Evolutionary conservation across 2,888 invertebrate species (phyloP), one percentile per base, ranked within the genome.

Genomic region (Nymphalis c-album): DNA sequence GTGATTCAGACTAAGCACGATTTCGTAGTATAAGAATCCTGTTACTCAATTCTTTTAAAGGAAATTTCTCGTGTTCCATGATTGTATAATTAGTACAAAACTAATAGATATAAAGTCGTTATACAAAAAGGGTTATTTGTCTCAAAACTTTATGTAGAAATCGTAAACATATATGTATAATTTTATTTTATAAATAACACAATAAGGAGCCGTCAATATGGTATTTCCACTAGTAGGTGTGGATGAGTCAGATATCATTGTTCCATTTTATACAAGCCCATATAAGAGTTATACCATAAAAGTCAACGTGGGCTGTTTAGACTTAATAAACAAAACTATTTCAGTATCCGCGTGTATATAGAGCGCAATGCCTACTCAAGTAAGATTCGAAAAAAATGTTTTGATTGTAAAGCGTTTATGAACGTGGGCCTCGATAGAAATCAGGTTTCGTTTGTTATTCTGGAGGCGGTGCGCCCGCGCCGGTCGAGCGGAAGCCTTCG

Each of bases 401-500:
- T 63, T 60, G 65, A 68, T 62, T 59, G 70, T 60, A 61, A 68
- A 66, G 60, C 58, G 62, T 62, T 58, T 63, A 60, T 59, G 64
- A 85, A 83, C 82, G 82, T 80, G 84, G 81, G 85, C 83, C 86
- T 86, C 85, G 86, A 86, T 91, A 90, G 90, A 91, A 91, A 91
- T 91, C 92, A 90, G 92, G 91, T 91, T 91, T 86, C 87, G 85
- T 88, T 92, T 91, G 89, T 88, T 90, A 92, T 92, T 91, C 92
- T 83, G 90, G 84, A 86, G 87, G 90, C 86, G 87, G 85, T 80
- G 78, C 80, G 80, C 78, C 77, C 40, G 40, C 78, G 79, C 7
- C 57, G 57, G 57, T 18, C 81, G 83, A 84, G 85, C 91, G 91
- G 90, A 90, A 90, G 86, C 79, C 77, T 77, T 75, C 81, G 83